Evolutionary conservation across 1,140 invertebrate genomes (phyloP).

Genomic region (Lasaia peninsularis): DNA sequence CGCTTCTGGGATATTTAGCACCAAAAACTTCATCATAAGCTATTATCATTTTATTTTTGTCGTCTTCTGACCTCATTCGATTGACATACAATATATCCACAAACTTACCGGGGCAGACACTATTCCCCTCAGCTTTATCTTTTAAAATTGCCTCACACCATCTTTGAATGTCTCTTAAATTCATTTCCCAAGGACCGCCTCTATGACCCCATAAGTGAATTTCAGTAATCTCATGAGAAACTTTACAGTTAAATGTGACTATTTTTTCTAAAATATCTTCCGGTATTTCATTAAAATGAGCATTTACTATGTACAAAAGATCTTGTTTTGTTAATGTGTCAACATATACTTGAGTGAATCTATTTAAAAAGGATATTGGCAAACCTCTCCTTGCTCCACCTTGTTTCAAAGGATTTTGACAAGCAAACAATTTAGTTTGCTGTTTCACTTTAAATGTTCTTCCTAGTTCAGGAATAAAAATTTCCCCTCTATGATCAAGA

Average conservation of each 20-base stretch:
- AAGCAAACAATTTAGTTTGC: conserved; percentile 94
- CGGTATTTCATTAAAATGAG: conserved; percentile 78
- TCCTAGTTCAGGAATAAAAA: conserved; percentile 96
- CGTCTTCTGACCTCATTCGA: conserved; percentile 86
- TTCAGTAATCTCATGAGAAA: conserved; percentile 81
- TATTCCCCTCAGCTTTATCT: conserved; percentile 38
- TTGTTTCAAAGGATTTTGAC: conserved; percentile 98
- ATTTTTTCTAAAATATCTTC: conserved; percentile 82
- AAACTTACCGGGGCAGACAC: conserved; percentile 80
- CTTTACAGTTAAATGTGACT: conserved; percentile 87
- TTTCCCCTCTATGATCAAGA: conserved; percentile 97
- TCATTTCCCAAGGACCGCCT: conserved; percentile 97
- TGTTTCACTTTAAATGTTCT: conserved; percentile 88
- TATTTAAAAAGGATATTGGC: conserved; percentile 97
- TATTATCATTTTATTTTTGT: conserved; percentile 82
- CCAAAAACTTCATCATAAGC: conserved; percentile 81
- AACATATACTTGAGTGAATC: conserved; percentile 97
- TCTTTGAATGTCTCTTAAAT: conserved; percentile 94
- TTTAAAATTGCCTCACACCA: conserved; percentile 88
- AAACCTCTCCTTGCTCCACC: conserved; percentile 96
- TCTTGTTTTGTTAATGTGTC: conserved; percentile 88
- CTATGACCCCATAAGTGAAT: conserved; percentile 82
- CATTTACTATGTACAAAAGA: conserved; percentile 80
- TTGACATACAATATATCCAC: conserved; percentile 88
- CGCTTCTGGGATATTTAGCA: conserved; percentile 69